A percentile compares a stretch with the other conserved stretches of the same genome.
Conservation (phyloP, 2,888 invertebrate genomes). For the Sympetrum striolatum region DNA sequence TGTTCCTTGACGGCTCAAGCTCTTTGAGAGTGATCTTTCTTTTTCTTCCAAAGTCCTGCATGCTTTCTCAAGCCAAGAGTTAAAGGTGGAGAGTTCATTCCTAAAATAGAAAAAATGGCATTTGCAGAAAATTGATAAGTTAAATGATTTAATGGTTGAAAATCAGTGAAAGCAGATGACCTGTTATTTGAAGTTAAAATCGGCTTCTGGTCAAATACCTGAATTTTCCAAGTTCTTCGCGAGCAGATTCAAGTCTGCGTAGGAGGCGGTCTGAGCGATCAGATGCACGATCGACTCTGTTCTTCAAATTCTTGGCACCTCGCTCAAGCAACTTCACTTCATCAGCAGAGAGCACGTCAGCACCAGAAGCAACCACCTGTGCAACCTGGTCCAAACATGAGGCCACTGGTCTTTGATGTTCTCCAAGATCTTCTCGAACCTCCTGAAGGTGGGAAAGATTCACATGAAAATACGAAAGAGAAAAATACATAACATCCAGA, state of each 20-base stretch:
- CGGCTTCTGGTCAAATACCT: slow-evolving; percentile 59
- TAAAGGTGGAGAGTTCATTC: slow-evolving; percentile 77
- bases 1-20: slow-evolving; percentile 54
- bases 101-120: slow-evolving; percentile 46
- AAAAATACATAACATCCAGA: neutral
- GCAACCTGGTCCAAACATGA: slow-evolving; percentile 89
- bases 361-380: slow-evolving; percentile 86
- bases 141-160: too few species aligned
- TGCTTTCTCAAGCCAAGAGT: slow-evolving; percentile 83
- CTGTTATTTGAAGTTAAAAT: neutral
- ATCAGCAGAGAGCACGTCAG: slow-evolving; percentile 90
- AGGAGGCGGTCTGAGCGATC: slow-evolving; percentile 82
- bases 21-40: slow-evolving; percentile 75
- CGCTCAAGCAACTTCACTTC: slow-evolving; percentile 88
- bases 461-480: neutral
- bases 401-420: slow-evolving; percentile 82
- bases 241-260: slow-evolving; percentile 76
- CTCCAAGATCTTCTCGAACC: slow-evolving; percentile 88
- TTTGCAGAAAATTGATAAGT: slow-evolving; percentile 56
- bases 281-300: slow-evolving; percentile 80
- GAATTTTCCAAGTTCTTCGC: slow-evolving; percentile 89
- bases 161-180: neutral
- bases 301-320: slow-evolving; percentile 82
- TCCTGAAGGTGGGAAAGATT: slow-evolving; percentile 64
- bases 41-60: slow-evolving; percentile 82